These are phyloP conservation scores for Pipistrellus kuhlii DNA, from an alignment of 2,797 vertebrate genomes.

Conservation along the genomic window DNA sequence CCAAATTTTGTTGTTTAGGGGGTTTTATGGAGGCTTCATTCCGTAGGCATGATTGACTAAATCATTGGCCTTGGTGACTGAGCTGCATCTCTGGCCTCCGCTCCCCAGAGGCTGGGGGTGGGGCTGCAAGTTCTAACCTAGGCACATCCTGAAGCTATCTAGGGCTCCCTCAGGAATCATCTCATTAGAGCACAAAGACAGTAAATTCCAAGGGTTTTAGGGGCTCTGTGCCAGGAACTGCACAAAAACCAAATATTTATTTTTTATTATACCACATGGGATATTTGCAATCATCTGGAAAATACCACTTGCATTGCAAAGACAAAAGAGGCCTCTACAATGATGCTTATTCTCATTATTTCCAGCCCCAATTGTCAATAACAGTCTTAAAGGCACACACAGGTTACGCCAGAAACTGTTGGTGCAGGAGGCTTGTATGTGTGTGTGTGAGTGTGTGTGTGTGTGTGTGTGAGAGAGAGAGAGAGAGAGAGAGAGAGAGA, in stretches of 20 bases:
- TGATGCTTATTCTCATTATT: background rate
- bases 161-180: background rate
- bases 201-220: constrained; percentile 43
- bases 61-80: background rate
- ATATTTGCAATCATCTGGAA: background rate
- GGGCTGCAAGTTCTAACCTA: background rate
- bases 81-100: background rate
- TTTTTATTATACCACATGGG: background rate
- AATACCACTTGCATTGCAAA: background rate
- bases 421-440: background rate
- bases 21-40: background rate
- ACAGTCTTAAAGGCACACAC: background rate
- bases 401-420: background rate
- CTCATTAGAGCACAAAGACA: background rate
- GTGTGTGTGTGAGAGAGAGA: too few species aligned
- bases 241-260: background rate
- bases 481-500: too few species aligned
- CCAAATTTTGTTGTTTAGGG: background rate
- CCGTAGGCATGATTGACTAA: background rate
- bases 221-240: background rate
- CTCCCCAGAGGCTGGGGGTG: background rate
- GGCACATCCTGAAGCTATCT: background rate
- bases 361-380: background rate
- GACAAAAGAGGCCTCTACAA: background rate
- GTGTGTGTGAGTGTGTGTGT: background rate